Percentiles rank a stretch among this genome's conserved stretches.
Conservation (phyloP, 2,113 vertebrate genomes). For the Boulengeromyrus knoepffleri region DNA sequence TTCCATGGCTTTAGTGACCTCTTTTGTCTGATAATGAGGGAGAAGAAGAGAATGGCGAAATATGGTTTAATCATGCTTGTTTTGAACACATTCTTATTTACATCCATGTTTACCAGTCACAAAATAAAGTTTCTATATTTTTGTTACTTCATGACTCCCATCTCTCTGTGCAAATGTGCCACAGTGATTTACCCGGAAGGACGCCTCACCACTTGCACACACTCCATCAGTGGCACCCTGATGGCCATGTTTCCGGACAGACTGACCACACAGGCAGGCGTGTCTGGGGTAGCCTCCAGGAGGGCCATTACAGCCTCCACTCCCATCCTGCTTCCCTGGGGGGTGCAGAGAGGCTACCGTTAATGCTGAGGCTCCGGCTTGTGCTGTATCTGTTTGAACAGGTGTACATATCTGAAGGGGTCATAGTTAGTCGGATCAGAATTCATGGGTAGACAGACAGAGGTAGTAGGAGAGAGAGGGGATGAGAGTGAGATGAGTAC, state of each 20-base stretch:
- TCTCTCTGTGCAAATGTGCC: neutral
- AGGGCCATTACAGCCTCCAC: slow-evolving; percentile 91
- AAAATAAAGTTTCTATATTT: neutral
- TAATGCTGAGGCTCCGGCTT: neutral
- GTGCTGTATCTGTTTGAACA: neutral
- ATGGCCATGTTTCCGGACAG: slow-evolving; percentile 89
- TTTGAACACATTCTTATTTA: neutral
- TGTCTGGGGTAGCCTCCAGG: slow-evolving; percentile 82
- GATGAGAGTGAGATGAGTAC: slow-evolving; percentile 45
- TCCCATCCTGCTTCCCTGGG: slow-evolving; percentile 86
- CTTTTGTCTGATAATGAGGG: slow-evolving; percentile 71
- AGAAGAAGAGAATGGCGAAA: neutral
- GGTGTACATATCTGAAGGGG: neutral
- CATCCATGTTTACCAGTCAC: neutral
- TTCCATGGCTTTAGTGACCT: slow-evolving; percentile 81
- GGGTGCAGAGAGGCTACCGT: neutral
- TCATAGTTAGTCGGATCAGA: neutral
- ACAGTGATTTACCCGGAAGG: neutral
- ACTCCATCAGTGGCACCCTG: slow-evolving; percentile 91
- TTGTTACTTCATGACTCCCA: neutral
- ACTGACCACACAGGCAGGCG: slow-evolving; percentile 86
- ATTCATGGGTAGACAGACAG: neutral
- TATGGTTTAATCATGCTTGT: neutral
- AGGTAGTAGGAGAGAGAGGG: neutral
- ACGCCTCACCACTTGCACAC: slow-evolving; percentile 82